Base-by-base conservation (phyloP, 2,888 invertebrate genomes). In the Ferrisia virgata region DNA sequence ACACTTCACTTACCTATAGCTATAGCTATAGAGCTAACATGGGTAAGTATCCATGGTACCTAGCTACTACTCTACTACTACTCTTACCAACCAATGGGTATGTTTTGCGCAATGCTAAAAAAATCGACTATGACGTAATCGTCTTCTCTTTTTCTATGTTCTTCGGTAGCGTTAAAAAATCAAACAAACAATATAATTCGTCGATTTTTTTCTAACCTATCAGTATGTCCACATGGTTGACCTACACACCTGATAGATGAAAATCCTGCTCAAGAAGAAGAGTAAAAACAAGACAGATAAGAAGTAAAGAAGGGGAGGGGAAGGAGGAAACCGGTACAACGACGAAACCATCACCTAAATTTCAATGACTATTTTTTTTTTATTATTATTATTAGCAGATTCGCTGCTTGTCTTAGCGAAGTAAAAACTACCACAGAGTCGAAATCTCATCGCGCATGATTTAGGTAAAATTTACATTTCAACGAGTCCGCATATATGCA, bases 231-330 rank as follows among this genome's bases (percentile, higher is more conserved):
- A 64, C 64, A 31, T 31, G 28, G 15, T 64, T 64, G 64, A 64
- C 64, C 64, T 64, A 64, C 64, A 64, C 64, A 64, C 64, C 64
- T 64, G 53, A 53, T n/a, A n/a, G 64, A 31, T 64, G 64, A 64
- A n/a, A 64, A 64, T 64, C 64, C 64, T 64, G 58, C 47, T 18
- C 3, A 53, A 8, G 53, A 22, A 22, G 53, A 36, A 36, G n/a
- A n/a, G n/a, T n/a, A 36, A 36, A 47, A 47, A 47, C n/a, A 15
- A 15, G 4, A 2, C 53, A 22, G 22, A 18, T 22, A 47, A 47
- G 8, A 28, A 28, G 15, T 1, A 25, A 58, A n/a, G n/a, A n/a
- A n/a, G n/a, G n/a, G n/a, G n/a, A n/a, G n/a, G n/a, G n/a, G n/a
- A n/a, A n/a, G 3, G 18, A n/a, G 1, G 2, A 64, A 64, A 64